Base-by-base conservation (phyloP, 2,888 invertebrate genomes). In the Drosophila putrida region DNA sequence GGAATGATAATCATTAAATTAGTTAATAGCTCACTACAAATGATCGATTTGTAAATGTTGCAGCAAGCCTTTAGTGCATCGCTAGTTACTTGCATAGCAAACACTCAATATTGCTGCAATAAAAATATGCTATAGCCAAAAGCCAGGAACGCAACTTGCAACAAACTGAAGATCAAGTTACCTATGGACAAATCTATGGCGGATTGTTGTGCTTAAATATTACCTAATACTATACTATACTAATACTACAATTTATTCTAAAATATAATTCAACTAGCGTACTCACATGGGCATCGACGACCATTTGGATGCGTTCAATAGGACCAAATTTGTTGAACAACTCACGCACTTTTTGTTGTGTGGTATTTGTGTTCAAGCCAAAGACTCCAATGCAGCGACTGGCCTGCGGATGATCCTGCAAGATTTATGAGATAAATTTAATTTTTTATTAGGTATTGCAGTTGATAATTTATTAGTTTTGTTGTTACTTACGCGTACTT, bases 331-430 rank as follows among this genome's bases (percentile, higher is more conserved):
- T 97, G 47, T 95, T 95, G 93, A 99, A 98, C 78, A 98, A 96
- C 87, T 98, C 97, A 90, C 96, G 95, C 43, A 99, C 94, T 92
- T 98, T 97, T 83, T 96, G 95, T 91, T 99, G 98, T 1, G 97
- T 96, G 0, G 99, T 99, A 93, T 96, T 96, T 59, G 98, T 95
- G 90, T 97, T 98, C 62, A 99, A 93, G 4, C 99, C 99, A 92
- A 99, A 99, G 10, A 99, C 96, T 15, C 99, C 99, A 51, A 99
- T 94, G 91, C 98, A 99, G 58, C 97, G 94, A 49, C 96, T 96
- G 3, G 97, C 96, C 71, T 96, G 95, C 0, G 98, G 98, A 91
- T 89, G 89, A 60, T 92, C 91, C 91, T 91, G 35, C 0, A 36
- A 33, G 11, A 33, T 6, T 4, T 13, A 4, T 20, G 20, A 20